These are phyloP conservation scores for Aphis gossypii DNA, from an alignment of 1,140 invertebrate genomes.

Conservation along the genomic window DNA sequence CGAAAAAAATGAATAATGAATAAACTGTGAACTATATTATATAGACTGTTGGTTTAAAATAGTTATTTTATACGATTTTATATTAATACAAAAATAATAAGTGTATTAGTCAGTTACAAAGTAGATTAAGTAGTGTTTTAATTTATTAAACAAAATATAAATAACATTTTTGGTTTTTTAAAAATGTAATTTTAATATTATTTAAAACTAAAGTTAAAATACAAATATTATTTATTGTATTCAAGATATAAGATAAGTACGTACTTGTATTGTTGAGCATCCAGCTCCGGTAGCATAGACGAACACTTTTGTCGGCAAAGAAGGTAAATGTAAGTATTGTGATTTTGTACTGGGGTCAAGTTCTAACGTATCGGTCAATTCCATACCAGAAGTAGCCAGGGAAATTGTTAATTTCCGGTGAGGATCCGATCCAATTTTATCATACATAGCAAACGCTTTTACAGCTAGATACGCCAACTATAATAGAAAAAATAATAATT, in stretches of 20 bases:
- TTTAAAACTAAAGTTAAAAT: neutral
- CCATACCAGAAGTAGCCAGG: constrained; percentile 73
- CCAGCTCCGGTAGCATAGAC: constrained; percentile 73
- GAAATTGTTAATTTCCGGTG: constrained; percentile 71
- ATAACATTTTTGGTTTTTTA: neutral
- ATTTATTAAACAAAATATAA: neutral
- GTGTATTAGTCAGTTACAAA: neutral
- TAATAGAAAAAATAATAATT: constrained; percentile 50
- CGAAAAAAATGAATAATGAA: neutral
- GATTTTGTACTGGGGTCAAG: constrained; percentile 67
- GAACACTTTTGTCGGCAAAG: constrained; percentile 72
- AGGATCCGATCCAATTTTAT: constrained; percentile 68
- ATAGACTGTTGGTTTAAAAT: neutral
- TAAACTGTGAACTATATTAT: neutral
- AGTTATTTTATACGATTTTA: neutral
- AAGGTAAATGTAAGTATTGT: constrained; percentile 68
- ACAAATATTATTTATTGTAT: neutral
- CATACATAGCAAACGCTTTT: constrained; percentile 69
- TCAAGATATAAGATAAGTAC: constrained; percentile 45
- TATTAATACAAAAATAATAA: neutral
- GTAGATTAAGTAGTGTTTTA: neutral
- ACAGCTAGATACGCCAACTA: constrained; percentile 68
- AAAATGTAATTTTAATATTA: neutral
- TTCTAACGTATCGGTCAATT: constrained; percentile 71
- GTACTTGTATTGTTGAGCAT: constrained; percentile 72